Evolutionary conservation across 2,113 vertebrate species (phyloP), one percentile per base, ranked within the genome.

Genomic region (Dromaius novaehollandiae): DNA sequence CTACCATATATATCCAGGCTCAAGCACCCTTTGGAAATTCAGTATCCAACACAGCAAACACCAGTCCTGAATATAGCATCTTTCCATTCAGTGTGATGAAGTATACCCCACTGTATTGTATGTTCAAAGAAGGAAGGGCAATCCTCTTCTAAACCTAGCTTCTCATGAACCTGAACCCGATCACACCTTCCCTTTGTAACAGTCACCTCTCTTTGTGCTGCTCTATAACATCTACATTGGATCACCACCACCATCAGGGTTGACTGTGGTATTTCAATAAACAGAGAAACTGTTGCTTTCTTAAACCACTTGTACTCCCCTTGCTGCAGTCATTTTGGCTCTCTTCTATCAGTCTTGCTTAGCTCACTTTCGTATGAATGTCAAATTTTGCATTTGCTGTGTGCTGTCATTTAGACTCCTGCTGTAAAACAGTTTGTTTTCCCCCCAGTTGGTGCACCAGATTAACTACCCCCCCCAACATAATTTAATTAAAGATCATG

Each of bases 341-440:
- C 82, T 95, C 75, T 51, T 93, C 94, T 96, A 86, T 78, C 55
- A 90, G 93, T 85, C 87, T 96, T 94, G 82, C 81, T 92, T 92
- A 95, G 95, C 86, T 97, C 86, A 88, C 94, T 97, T 97, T 95
- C 88, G 96, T 88, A 96, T 96, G 91, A 98, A 98, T 97, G 97
- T 97, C 97, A 98, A 95, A 94, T 97, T 97, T 98, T 98, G 94
- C 97, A 97, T 98, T 98, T 97, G 92, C 95, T 93, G 89, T 92
- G 93, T 90, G 79, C 92, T 96, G 74, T 96, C 97, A 96, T 95
- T 61, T 81, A 94, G 92, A 94, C 85, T 95, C 89, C 93, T 7
- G 70, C 95, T 97, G 93, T 80, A 97, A 97, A 96, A 91, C 76
- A 93, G 94, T 83, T 96, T 84, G 80, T 11, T 91, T 97, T 94